A percentile compares a stretch with the other conserved stretches of the same genome.
These are phyloP conservation scores for Petrocephalus zakoni DNA, from an alignment of 2,113 vertebrate genomes.

Conservation along the genomic window DNA sequence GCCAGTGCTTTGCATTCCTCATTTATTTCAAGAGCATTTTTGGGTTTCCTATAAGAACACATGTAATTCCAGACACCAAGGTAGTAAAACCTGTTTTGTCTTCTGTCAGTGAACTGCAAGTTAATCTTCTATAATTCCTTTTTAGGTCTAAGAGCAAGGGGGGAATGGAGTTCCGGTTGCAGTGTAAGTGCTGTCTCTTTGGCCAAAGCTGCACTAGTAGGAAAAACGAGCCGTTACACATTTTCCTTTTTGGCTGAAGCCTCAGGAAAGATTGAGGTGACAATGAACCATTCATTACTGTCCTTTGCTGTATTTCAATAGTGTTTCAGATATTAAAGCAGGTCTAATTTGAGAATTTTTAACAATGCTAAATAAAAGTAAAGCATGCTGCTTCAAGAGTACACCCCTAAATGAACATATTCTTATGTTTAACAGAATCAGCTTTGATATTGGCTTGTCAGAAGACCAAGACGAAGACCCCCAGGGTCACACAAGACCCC, in stretches of 20 bases:
- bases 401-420: background rate
- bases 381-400: background rate
- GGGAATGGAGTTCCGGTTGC: background rate
- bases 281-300: background rate
- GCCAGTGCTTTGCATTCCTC: background rate
- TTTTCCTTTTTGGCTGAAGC: background rate
- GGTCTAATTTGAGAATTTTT: background rate
- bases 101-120: background rate
- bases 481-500: background rate
- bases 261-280: background rate
- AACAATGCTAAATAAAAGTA: background rate
- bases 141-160: background rate
- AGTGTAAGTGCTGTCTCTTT: background rate
- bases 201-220: background rate
- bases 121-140: background rate
- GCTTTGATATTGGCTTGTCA: background rate
- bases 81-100: background rate
- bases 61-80: background rate
- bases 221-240: background rate
- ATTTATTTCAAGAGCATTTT: background rate
- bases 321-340: background rate
- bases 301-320: background rate
- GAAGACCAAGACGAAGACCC: background rate
- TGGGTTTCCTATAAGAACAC: background rate
- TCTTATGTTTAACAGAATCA: background rate